phyloP scores from a whole-genome alignment of 2,888 invertebrate genomes.

The Pyralis farinalis region DNA sequence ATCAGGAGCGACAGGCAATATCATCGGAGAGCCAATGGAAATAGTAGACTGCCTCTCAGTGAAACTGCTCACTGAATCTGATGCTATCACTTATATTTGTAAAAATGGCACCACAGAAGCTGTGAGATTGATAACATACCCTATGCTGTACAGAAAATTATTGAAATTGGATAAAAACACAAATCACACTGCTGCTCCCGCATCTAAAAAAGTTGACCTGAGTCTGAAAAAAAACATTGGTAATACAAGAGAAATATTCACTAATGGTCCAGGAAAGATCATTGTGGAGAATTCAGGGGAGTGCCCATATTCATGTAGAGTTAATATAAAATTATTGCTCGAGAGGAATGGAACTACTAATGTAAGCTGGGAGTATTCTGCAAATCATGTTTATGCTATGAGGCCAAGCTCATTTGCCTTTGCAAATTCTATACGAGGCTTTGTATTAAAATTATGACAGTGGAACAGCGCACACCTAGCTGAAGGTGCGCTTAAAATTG shows the following conservation, averaged over 20 bases:
- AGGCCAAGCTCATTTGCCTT: constrained; percentile 85
- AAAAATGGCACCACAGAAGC: constrained; percentile 81
- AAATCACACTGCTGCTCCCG: constrained; percentile 45
- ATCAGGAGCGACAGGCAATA: constrained; percentile 85
- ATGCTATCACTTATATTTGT: constrained; percentile 79
- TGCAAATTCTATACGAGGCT: constrained; percentile 84
- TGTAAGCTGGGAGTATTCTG: constrained; percentile 83
- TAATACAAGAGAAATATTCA: constrained; percentile 78
- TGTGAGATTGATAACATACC: constrained; percentile 59
- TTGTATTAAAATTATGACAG: constrained; percentile 91
- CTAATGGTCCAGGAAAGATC: constrained; percentile 83
- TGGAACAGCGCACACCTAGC: constrained; percentile 83
- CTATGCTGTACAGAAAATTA: constrained; percentile 50
- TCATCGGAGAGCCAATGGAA: constrained; percentile 83
- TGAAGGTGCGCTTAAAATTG: constrained; percentile 69
- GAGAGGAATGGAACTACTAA: constrained; percentile 75
- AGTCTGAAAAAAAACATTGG: constrained; percentile 81
- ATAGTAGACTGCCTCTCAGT: constrained; percentile 82
- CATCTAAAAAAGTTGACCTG: constrained; percentile 70
- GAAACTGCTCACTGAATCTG: constrained; percentile 77
- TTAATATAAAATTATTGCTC: constrained; percentile 80
- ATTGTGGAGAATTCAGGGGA: constrained; percentile 86
- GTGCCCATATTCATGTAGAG: constrained; percentile 86
- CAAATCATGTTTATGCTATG: constrained; percentile 85
- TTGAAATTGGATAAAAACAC: constrained; percentile 47